These are phyloP conservation scores for Eufriesea mexicana DNA, from an alignment of 1,140 invertebrate species.

Conservation along the genomic window DNA sequence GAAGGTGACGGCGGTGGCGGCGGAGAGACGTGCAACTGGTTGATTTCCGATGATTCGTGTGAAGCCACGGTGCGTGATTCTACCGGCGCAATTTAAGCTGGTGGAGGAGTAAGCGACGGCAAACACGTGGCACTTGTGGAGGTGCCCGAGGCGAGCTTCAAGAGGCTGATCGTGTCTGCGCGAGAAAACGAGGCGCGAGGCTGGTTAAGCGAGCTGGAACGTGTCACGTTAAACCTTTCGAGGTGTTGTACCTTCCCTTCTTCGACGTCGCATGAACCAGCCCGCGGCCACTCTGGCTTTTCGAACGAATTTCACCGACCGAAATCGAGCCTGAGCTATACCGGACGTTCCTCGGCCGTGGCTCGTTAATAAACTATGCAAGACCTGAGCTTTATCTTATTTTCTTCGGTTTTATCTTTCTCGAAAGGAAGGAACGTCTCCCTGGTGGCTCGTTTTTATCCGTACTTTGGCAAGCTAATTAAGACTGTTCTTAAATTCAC, in stretches of 20 bases:
- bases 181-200: not conserved
- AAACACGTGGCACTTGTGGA: constrained; percentile 29
- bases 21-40: constrained; percentile 32
- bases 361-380: not conserved
- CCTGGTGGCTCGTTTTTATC: constrained; percentile 5
- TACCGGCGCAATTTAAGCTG: not conserved
- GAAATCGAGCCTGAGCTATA: not conserved
- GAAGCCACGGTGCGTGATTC: not conserved
- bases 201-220: not conserved
- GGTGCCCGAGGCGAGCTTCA: constrained; percentile 18
- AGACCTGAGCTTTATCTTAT: not conserved
- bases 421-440: not conserved
- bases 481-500: constrained; percentile 18
- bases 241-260: not conserved
- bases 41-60: constrained; percentile 11
- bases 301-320: not conserved
- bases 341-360: not conserved
- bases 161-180: constrained; percentile 31
- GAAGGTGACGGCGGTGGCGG: too few species aligned
- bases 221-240: not conserved
- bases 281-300: not conserved
- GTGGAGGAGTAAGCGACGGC: constrained; percentile 6
- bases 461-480: not conserved
- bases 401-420: not conserved
- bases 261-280: not conserved